Base-by-base conservation (phyloP, 2,797 vertebrate species). In the Sebastes flavidus region DNA sequence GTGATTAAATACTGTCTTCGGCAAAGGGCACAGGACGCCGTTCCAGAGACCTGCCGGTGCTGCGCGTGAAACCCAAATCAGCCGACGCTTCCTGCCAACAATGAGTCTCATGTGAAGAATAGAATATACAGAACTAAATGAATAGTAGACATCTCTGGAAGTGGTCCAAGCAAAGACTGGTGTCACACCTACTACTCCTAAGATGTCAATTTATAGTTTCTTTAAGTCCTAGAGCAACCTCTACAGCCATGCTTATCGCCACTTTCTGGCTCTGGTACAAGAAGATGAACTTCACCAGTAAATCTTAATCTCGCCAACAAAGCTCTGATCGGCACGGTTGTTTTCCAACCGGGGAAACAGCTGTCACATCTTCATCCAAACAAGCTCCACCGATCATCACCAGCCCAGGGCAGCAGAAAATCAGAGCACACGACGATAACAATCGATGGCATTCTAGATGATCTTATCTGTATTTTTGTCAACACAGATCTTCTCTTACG, bases 1-100 rank as follows among this genome's bases (percentile, higher is more conserved):
- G 63, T 75, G 83, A 88, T 88, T 86, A 87, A 84, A 88, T 65
- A 75, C 27, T 13, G 79, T 88, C 80, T 81, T 60, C 75, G 25
- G 86, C 60, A 83, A 88, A 90, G 81, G 84, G 59, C 80, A 89
- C 79, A 62, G 75, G 72, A 78, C 42, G 30, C 25, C 8, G 69
- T 36, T 87, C 82, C 78, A 81, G 36, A 80, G 61, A 85, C 62
- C 75, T 72, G 77, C 73, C 25, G 65, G 38, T 54, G 9, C 70
- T 54, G 72, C 72, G 56, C 61, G 42, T 10, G 58, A 71, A 81
- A 80, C 42, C 65, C 34, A 60, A 36, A 78, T 63, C 67, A 59
- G 71, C 60, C 60, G 34, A 25, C 4, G 25, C 7, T 20, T 65
- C 61, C 36, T 34, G 81, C 75, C 59, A 76, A 62, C 58, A 24